phyloP scores from a whole-genome alignment of 2,797 vertebrate species.

The Silurus aristotelis region DNA sequence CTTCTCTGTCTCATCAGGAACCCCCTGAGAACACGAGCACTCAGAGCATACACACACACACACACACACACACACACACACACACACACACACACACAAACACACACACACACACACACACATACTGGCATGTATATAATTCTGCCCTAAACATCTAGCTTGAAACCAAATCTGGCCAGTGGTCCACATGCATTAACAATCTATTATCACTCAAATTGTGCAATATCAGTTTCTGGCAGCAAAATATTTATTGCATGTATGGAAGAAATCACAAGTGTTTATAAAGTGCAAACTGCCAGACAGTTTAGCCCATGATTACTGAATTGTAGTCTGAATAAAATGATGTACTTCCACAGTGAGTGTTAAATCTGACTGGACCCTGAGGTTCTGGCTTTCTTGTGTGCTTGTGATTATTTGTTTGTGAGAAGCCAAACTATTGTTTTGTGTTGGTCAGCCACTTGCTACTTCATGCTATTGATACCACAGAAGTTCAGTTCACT shows the following conservation, averaged over 20 bases:
- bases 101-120: not conserved
- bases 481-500: conserved; percentile 34
- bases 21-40: conserved; percentile 51
- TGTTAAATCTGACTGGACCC: conserved; percentile 12
- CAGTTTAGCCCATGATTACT: conserved; percentile 40
- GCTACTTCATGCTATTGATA: conserved; percentile 38
- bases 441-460: conserved; percentile 36
- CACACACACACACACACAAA: conserved; percentile 23
- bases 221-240: conserved; percentile 25
- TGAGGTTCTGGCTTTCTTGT: conserved; percentile 18
- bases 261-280: conserved; percentile 45
- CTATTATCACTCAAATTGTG: conserved; percentile 17
- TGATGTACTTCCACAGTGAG: conserved; percentile 27
- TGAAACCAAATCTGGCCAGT: conserved; percentile 17
- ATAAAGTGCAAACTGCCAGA: conserved; percentile 47
- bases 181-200: not conserved
- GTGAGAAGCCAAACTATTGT: conserved; percentile 14
- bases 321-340: conserved; percentile 47
- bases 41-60: conserved; percentile 25
- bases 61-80: conserved; percentile 32
- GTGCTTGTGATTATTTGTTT: conserved; percentile 37
- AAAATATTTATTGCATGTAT: conserved; percentile 23
- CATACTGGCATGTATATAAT: not conserved
- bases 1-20: conserved; percentile 40
- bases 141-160: not conserved